Evolutionary conservation across 2,113 vertebrate species (phyloP).

Genomic region (Entelurus aequoreus): DNA sequence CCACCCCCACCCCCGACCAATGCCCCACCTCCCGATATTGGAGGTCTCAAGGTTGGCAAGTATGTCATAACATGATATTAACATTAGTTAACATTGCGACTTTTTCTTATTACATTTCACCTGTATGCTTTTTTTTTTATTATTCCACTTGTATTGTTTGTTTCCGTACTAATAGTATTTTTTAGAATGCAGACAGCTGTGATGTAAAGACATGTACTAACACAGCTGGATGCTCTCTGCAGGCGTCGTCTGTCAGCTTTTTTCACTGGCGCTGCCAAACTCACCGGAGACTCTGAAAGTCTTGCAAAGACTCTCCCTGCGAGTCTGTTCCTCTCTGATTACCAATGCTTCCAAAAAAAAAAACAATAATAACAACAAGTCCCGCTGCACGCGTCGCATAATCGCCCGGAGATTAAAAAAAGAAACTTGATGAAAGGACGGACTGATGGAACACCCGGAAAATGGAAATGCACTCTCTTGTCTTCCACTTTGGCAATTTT

Average conservation of each 20-base stretch:
- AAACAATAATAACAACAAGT: conserved; percentile 3
- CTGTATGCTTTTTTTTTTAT: no score
- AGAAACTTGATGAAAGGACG: background rate
- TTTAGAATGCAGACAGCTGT: no score
- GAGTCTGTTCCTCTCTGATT: conserved; percentile 40
- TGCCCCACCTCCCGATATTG: no score
- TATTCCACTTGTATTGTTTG: no score
- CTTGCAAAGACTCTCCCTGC: conserved; percentile 31
- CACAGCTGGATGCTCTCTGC: conserved; percentile 32
- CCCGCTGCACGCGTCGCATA: background rate
- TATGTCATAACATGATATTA: no score
- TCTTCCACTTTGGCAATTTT: conserved; percentile 20
- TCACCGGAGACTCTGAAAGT: conserved; percentile 39
- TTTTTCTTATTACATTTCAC: no score
- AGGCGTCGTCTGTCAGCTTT: conserved; percentile 47
- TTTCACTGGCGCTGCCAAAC: conserved; percentile 38
- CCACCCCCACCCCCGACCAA: no score
- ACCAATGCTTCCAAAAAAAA: background rate
- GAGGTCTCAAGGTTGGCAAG: no score
- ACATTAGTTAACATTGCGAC: no score
- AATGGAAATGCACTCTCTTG: conserved; percentile 5
- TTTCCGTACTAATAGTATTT: no score
- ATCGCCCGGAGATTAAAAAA: background rate
- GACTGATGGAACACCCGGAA: background rate
- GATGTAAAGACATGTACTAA: background rate